Evolutionary conservation across 2,113 vertebrate genomes (phyloP).

Genomic region (Hippocampus mohnikei): DNA sequence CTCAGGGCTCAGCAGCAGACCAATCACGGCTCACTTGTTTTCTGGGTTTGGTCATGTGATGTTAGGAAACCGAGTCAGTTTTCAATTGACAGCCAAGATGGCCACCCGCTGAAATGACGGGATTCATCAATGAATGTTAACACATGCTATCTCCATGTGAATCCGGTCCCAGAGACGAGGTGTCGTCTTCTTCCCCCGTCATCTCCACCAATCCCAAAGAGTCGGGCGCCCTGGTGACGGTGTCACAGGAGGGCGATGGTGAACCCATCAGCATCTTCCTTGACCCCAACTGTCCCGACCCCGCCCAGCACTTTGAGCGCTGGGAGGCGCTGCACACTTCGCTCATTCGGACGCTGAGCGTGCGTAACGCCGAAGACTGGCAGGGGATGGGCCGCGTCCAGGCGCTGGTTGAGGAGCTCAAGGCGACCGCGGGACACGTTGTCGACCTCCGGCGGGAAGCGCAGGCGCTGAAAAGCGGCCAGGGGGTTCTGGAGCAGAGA

Average conservation of each 20-base stretch:
- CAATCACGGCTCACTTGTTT: no score
- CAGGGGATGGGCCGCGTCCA: conserved; percentile 70
- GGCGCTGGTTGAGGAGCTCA: conserved; percentile 78
- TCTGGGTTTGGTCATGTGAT: no score
- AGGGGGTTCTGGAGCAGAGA: conserved; percentile 78
- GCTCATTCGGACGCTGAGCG: conserved; percentile 70
- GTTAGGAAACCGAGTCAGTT: no score
- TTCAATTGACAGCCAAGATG: no score
- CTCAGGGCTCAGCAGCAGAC: no score
- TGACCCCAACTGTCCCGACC: conserved; percentile 88
- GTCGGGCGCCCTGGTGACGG: conserved; percentile 82
- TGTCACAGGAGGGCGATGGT: conserved; percentile 78
- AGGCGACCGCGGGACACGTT: conserved; percentile 71
- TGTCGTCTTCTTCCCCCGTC: conserved; percentile 77
- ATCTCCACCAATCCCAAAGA: conserved; percentile 85
- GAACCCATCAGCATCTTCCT: conserved; percentile 89
- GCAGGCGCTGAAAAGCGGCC: conserved; percentile 77
- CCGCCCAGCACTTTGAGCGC: conserved; percentile 71
- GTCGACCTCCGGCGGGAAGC: conserved; percentile 79
- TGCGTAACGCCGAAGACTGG: conserved; percentile 72
- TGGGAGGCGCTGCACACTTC: conserved; percentile 84
- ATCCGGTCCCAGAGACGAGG: conserved; percentile 61
- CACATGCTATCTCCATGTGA: no score
- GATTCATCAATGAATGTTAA: no score
- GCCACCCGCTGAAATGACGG: no score